Percentiles rank a stretch among this genome's conserved stretches.
Evolutionary conservation across 2,113 vertebrate genomes (phyloP).

Genomic region (Prinia subflava): DNA sequence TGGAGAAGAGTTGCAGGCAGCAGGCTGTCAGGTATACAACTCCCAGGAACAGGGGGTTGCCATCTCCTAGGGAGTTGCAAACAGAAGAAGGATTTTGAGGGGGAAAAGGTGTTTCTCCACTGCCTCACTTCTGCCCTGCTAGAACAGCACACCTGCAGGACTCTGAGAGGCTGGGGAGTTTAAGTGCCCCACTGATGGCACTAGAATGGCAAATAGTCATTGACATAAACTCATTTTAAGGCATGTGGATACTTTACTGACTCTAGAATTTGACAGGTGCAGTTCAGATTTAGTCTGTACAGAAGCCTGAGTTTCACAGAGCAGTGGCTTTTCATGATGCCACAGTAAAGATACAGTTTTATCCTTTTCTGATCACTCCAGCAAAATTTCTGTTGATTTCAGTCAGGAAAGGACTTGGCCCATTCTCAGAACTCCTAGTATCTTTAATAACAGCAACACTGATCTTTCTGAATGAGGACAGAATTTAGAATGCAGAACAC

Average conservation of each 20-base stretch:
- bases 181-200: background rate
- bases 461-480: background rate
- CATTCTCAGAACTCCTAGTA: background rate
- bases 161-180: background rate
- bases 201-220: background rate
- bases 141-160: slow-evolving; percentile 11
- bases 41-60: slow-evolving; percentile 1
- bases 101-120: background rate
- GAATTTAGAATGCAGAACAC: fast-evolving
- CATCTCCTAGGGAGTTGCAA: slow-evolving; percentile 50
- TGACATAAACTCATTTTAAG: background rate
- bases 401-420: background rate
- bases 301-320: background rate
- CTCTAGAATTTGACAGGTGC: background rate
- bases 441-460: background rate
- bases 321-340: background rate
- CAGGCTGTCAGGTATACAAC: slow-evolving; percentile 63
- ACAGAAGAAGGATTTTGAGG: slow-evolving; percentile 60
- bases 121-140: slow-evolving; percentile 69
- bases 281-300: background rate
- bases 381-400: background rate
- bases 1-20: slow-evolving; percentile 65
- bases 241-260: background rate
- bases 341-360: background rate
- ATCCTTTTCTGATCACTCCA: background rate